A percentile compares a stretch with the other conserved stretches of the same genome.
Evolutionary conservation across 2,113 vertebrate genomes (phyloP).

Genomic region (Turnix velox): DNA sequence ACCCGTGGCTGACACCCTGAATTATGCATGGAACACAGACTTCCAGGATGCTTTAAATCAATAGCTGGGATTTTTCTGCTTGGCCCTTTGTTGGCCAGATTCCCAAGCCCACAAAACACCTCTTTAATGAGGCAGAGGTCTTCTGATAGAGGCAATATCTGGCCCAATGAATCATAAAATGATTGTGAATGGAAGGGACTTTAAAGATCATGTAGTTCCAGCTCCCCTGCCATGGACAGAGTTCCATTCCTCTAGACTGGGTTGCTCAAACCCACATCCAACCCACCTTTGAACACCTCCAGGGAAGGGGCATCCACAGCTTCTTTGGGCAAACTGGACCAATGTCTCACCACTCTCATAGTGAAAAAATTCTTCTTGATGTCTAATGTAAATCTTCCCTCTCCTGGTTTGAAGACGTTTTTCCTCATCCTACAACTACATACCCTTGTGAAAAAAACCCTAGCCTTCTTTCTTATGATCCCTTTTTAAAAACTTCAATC

Average conservation of each 20-base stretch:
- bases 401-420: neutral
- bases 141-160: neutral
- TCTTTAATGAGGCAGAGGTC: neutral
- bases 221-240: neutral
- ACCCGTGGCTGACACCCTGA: neutral
- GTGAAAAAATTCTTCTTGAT: neutral
- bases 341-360: neutral
- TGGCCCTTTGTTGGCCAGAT: neutral
- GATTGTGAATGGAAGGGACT: neutral
- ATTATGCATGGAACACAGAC: neutral
- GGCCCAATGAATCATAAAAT: neutral
- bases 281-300: neutral
- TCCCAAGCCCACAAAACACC: neutral
- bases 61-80: neutral
- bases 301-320: neutral
- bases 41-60: neutral
- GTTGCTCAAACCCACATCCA: neutral
- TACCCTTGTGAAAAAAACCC: neutral
- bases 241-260: neutral
- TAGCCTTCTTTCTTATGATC: neutral
- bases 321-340: neutral
- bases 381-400: neutral
- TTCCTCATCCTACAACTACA: neutral
- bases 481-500: too few species aligned
- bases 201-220: neutral